These are phyloP conservation scores for Megatriorchis doriae DNA, from an alignment of 2,113 vertebrate genomes.

Conservation along the genomic window DNA sequence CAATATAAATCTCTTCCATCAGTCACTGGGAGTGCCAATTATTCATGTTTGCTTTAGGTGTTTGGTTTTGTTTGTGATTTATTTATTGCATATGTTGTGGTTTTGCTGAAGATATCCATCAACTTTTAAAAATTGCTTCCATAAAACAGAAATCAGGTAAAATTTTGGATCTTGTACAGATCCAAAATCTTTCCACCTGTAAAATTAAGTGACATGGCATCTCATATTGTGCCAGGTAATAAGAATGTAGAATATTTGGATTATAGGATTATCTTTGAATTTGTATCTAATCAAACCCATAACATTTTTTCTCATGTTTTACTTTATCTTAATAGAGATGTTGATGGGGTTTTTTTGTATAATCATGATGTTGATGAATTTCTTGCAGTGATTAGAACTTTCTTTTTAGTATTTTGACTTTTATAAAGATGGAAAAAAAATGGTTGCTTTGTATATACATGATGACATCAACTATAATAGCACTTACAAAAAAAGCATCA, in stretches of 20 bases:
- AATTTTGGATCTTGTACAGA: background rate
- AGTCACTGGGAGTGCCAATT: background rate
- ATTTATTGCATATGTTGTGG: background rate
- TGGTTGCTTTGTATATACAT: background rate
- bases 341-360: background rate
- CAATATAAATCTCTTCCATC: background rate
- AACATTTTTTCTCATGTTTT: background rate
- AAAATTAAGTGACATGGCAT: background rate
- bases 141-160: background rate
- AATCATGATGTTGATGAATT: background rate
- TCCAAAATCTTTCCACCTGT: background rate
- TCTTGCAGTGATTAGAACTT: background rate
- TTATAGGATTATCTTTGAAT: background rate
- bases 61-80: background rate
- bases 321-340: background rate
- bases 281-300: background rate
- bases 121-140: background rate
- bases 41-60: background rate
- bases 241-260: background rate
- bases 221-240: background rate
- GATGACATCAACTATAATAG: background rate
- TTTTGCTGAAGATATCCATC: background rate
- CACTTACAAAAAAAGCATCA: background rate
- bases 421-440: background rate
- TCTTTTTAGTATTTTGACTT: background rate